A percentile compares a stretch with the other conserved stretches of the same genome.
These are phyloP conservation scores for Tetraodon nigroviridis DNA, from an alignment of 2,113 vertebrate genomes.

Conservation along the genomic window DNA sequence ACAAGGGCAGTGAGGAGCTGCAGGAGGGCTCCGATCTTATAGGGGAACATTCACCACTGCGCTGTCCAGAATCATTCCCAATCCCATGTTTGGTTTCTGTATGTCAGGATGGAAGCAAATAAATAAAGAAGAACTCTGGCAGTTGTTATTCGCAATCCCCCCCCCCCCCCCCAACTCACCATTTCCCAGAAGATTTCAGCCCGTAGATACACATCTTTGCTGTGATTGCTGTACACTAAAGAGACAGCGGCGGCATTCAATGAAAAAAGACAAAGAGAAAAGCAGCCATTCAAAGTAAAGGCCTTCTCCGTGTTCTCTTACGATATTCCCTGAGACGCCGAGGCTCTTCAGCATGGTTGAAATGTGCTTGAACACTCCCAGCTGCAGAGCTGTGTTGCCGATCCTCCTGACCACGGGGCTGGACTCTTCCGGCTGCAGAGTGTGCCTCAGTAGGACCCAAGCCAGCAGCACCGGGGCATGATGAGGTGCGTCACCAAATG, in stretches of 20 bases:
- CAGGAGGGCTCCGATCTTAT: constrained; percentile 85
- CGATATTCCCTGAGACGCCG: constrained; percentile 86
- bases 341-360: constrained; percentile 84
- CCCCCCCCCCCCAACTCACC: constrained; percentile 74
- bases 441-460: constrained; percentile 94
- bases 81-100: constrained; percentile 88
- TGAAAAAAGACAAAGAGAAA: not conserved
- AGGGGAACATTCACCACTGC: constrained; percentile 92
- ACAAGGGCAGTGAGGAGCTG: constrained; percentile 89
- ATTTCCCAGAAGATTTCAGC: constrained; percentile 95
- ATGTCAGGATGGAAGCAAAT: not conserved
- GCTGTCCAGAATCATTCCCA: constrained; percentile 94
- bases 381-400: constrained; percentile 87
- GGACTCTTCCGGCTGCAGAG: constrained; percentile 82
- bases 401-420: constrained; percentile 79
- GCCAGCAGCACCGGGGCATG: constrained; percentile 88
- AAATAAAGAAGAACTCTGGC: not conserved
- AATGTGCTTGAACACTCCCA: constrained; percentile 90
- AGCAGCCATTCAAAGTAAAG: not conserved
- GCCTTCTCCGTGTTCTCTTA: constrained; percentile 61
- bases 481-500: constrained; percentile 87
- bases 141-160: not conserved
- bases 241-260: not conserved
- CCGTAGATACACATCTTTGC: constrained; percentile 94
- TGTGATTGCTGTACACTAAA: constrained; percentile 90